Conservation (phyloP, 2,113 vertebrate species). For the Aix galericulata region DNA sequence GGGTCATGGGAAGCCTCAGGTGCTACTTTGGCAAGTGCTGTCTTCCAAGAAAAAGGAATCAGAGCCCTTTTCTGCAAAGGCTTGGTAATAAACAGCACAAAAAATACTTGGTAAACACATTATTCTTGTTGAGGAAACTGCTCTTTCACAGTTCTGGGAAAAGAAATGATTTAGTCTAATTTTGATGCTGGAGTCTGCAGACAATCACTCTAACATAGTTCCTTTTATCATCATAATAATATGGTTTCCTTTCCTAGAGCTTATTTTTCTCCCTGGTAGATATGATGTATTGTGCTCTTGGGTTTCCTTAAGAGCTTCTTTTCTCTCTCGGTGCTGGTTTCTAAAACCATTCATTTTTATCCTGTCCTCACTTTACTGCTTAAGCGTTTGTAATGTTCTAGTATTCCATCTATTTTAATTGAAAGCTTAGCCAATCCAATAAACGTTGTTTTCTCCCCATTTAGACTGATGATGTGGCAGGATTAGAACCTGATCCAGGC, state of each 20-base stretch:
- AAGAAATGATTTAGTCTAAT: constrained; percentile 43
- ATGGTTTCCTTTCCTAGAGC: constrained; percentile 9
- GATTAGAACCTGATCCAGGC: constrained; percentile 41
- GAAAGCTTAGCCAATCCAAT: constrained; percentile 24
- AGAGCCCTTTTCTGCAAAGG: not conserved
- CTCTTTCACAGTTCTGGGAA: constrained; percentile 22
- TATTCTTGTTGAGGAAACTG: not conserved
- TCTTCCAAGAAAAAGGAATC: constrained; percentile 7
- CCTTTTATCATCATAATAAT: constrained; percentile 9
- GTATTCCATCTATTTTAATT: constrained; percentile 35
- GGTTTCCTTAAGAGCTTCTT: not conserved
- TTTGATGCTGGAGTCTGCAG: constrained; percentile 22
- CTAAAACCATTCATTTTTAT: constrained; percentile 36
- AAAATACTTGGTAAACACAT: constrained; percentile 31
- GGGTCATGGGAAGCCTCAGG: not conserved
- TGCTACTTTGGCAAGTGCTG: not conserved
- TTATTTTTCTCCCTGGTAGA: constrained; percentile 28
- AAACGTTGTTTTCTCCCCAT: not conserved
- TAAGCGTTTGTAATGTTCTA: constrained; percentile 31
- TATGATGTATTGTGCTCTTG: not conserved
- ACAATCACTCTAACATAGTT: constrained; percentile 13
- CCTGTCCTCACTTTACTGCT: constrained; percentile 15
- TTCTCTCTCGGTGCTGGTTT: not conserved
- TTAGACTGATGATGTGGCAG: constrained; percentile 26
- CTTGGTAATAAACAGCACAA: constrained; percentile 1